These are phyloP conservation scores for Trachelus tabidus DNA, from an alignment of 2,888 invertebrate species.

Conservation along the genomic window DNA sequence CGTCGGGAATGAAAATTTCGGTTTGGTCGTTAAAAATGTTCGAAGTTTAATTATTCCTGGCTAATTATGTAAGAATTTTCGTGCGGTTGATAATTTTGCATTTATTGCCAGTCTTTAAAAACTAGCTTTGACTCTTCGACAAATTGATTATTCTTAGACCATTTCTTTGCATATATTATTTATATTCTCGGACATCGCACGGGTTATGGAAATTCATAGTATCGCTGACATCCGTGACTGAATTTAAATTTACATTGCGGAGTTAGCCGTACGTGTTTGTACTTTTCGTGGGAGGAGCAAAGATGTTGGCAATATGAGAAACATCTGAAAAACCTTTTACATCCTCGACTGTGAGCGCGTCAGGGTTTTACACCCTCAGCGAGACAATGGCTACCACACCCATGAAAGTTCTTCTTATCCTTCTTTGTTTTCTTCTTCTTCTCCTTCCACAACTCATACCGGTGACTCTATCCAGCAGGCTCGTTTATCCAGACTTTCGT, in stretches of 20 bases:
- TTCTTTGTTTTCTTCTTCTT: conserved; percentile 1
- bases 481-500: not conserved
- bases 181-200: not conserved
- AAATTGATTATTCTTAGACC: not conserved
- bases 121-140: not conserved
- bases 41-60: not conserved
- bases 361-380: not conserved
- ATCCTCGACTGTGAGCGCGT: not conserved
- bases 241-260: not conserved
- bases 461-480: not conserved
- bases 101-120: not conserved
- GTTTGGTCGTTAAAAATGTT: not conserved
- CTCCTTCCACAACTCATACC: conserved; percentile 29
- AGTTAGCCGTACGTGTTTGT: not conserved
- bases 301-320: not conserved
- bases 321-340: not conserved
- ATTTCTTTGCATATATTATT: not conserved
- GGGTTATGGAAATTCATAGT: not conserved
- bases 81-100: not conserved
- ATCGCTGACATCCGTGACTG: not conserved
- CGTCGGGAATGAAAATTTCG: not conserved
- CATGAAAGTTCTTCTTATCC: conserved; percentile 1
- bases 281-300: not conserved
- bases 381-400: not conserved
- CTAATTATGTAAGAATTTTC: not conserved